phyloP scores from a whole-genome alignment of 2,797 vertebrate species.

The Galago senegalensis region DNA sequence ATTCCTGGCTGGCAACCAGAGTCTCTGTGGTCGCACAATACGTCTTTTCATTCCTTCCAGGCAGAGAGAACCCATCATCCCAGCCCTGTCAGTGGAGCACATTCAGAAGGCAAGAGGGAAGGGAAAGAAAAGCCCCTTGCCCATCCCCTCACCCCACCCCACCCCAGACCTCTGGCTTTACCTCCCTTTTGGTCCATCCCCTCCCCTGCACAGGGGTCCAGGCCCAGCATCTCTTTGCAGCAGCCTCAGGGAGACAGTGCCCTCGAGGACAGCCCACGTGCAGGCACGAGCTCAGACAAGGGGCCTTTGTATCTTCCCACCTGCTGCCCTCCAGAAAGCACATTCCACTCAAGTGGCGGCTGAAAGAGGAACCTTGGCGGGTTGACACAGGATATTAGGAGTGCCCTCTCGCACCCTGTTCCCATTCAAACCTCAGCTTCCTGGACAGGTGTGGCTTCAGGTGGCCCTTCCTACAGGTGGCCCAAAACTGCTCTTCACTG shows the following conservation, averaged over 20 bases:
- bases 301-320: slow-evolving; percentile 83
- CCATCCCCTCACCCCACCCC: fast-evolving
- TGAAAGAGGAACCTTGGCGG: slow-evolving; percentile 80
- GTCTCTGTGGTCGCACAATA: slow-evolving; percentile 85
- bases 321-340: slow-evolving; percentile 82
- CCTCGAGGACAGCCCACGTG: slow-evolving; percentile 65
- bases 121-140: slow-evolving; percentile 11
- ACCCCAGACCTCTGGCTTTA: neutral
- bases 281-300: slow-evolving; percentile 80
- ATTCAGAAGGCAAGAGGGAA: slow-evolving; percentile 65
- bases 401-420: slow-evolving; percentile 80
- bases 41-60: slow-evolving; percentile 87
- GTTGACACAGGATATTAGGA: slow-evolving; percentile 82
- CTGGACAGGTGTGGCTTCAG: slow-evolving; percentile 83
- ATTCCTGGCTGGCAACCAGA: slow-evolving; percentile 89
- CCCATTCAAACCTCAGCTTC: slow-evolving; percentile 78
- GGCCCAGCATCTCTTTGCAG: neutral
- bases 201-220: neutral
- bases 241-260: slow-evolving; percentile 22
- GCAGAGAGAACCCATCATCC: slow-evolving; percentile 85
- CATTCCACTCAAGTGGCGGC: slow-evolving; percentile 84
- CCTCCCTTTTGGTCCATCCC: neutral
- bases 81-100: slow-evolving; percentile 61
- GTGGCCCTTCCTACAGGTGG: slow-evolving; percentile 82
- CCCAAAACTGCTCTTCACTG: slow-evolving; percentile 55